Percentiles rank a stretch among this genome's conserved stretches.
Conservation (phyloP, 2,888 invertebrate species). For the Eristalis arbustorum region DNA sequence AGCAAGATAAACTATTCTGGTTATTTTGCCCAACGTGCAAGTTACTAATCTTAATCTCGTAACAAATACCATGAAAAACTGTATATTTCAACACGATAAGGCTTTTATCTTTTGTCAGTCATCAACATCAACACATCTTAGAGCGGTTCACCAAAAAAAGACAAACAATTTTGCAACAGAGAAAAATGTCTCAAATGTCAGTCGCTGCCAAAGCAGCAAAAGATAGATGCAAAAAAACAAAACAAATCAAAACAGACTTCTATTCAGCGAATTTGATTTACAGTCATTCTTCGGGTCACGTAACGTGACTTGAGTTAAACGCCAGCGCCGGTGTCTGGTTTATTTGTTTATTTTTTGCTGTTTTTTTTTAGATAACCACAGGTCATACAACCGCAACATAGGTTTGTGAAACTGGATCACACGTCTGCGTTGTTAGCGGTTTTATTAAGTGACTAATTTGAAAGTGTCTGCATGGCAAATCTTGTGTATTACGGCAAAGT, state of each 20-base stretch:
- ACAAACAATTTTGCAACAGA: neutral
- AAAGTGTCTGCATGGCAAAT: conserved; percentile 19
- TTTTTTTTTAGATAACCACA: neutral
- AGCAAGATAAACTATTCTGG: too few relatives aligned
- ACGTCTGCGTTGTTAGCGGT: neutral
- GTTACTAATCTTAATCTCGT: too few relatives aligned
- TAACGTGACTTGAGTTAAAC: neutral
- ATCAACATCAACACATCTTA: too few relatives aligned
- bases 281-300: neutral
- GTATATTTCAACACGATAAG: too few relatives aligned
- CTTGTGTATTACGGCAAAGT: conserved; percentile 7
- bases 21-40: too few relatives aligned
- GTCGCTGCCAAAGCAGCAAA: neutral
- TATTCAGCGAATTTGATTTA: neutral
- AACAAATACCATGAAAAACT: too few relatives aligned
- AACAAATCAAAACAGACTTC: neutral
- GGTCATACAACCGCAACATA: neutral
- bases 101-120: too few relatives aligned
- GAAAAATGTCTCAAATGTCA: neutral
- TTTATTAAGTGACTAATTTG: conserved; percentile 3
- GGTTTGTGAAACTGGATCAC: conserved; percentile 27
- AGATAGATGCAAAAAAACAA: neutral
- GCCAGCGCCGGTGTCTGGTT: neutral
- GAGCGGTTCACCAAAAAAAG: too few relatives aligned
- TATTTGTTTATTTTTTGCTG: neutral